Evolutionary conservation across 1,140 invertebrate species (phyloP), one percentile per base, ranked within the genome.

Genomic region (Drosophila neocordata): DNA sequence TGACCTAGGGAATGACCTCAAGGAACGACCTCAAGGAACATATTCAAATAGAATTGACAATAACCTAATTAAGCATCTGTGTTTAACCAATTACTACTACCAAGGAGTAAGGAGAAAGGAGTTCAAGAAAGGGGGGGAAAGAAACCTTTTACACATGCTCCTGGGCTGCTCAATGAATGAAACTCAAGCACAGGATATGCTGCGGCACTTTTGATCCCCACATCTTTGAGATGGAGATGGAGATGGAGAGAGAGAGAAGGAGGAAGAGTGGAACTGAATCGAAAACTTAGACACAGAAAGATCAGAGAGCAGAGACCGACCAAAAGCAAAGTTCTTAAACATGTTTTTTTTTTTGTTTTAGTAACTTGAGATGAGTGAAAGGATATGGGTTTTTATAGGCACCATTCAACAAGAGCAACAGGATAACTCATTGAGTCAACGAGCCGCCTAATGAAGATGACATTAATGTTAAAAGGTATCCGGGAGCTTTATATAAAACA

Each of bases 181-280:
- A 77, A 77, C 70, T 77, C 70, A 77, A 77, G 73, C 61, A 77
- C 73, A 77, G 73, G 73, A 77, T 77, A 77, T 69, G 73, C 73
- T 69, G 73, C 73, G 73, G 73, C 70, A 37, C 73, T 68, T 73
- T 76, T 76, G 73, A 76, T 76, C 73, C 34, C 15, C 59, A 55
- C 35, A 13, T 59, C 11, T 38, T 13, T n/a, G 34, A 15, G 41
- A 1, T 0, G 41, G 41, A 13, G 41, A 6, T 4, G 37, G 37
- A 3, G 37, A 3, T 13, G 12, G 12, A 12, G 11, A 11, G 37
- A n/a, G 12, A 11, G 12, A 2, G 41, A 7, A 4, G 7, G 41
- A 9, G 41, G 1, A 6, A 31, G 27, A 31, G 27, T 31, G 4
- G 27, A 31, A 31, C 27, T 31, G 27, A 31, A 31, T 6, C 27